Conservation (phyloP, 2,797 vertebrate genomes). For the Thripadectes ignobilis region DNA sequence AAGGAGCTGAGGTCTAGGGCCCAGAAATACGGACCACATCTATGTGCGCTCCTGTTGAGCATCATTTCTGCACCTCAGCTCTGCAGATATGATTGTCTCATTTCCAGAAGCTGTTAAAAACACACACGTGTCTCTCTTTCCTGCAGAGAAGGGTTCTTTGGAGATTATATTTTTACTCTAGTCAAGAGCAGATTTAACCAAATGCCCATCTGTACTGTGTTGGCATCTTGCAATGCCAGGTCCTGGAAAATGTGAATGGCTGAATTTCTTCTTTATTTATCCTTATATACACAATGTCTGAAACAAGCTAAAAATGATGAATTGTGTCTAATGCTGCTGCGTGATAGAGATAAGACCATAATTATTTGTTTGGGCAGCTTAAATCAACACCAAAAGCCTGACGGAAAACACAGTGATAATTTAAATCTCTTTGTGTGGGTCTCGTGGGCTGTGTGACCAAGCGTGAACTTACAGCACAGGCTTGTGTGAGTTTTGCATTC, state of each 20-base stretch:
- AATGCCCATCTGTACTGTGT: fast-evolving
- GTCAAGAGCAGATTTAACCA: background rate
- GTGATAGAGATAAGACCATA: constrained; percentile 77
- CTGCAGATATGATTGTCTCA: fast-evolving
- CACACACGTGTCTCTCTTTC: background rate
- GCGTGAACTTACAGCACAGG: constrained; percentile 8
- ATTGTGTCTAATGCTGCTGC: constrained; percentile 76
- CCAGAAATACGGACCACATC: fast-evolving
- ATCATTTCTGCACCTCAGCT: fast-evolving
- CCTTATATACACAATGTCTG: background rate
- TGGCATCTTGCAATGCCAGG: background rate
- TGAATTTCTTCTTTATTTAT: background rate
- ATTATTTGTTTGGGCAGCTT: constrained; percentile 79
- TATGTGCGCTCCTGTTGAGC: fast-evolving
- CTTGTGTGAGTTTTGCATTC: background rate
- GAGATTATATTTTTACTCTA: background rate
- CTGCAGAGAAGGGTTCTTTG: background rate
- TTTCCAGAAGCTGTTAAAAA: background rate
- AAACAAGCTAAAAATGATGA: constrained; percentile 70
- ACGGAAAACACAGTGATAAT: constrained; percentile 68
- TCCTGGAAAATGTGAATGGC: background rate
- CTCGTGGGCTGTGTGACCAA: constrained; percentile 49
- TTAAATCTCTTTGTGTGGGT: constrained; percentile 58
- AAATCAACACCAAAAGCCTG: constrained; percentile 71
- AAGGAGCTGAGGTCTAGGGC: background rate